These are phyloP conservation scores for Thymelicus lineola DNA, from an alignment of 2,888 invertebrate genomes.

Conservation along the genomic window DNA sequence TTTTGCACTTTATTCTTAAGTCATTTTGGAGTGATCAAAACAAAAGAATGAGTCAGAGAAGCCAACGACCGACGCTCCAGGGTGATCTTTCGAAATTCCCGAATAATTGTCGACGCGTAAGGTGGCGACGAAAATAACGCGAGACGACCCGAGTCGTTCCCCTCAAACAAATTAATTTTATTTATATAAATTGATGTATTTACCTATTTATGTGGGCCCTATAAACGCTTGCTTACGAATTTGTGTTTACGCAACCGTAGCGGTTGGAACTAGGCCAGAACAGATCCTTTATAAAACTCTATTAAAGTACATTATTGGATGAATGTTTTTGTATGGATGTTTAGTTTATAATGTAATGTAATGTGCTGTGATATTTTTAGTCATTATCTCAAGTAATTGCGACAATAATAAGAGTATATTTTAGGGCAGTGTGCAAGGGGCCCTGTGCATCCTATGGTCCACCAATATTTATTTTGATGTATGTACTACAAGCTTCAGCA, in stretches of 20 bases:
- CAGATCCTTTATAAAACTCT: constrained; percentile 40
- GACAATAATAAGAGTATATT: no score
- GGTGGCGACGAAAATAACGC: constrained; percentile 79
- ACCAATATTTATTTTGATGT: no score
- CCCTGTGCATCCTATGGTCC: no score
- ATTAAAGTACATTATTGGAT: constrained; percentile 35
- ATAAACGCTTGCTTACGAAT: constrained; percentile 42
- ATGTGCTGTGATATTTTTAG: no score
- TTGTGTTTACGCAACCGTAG: constrained; percentile 34
- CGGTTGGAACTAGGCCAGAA: constrained; percentile 48
- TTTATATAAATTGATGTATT: constrained; percentile 79
- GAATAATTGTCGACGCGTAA: constrained; percentile 81
- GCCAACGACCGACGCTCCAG: constrained; percentile 77
- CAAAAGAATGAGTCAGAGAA: constrained; percentile 78
- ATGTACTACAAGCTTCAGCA: no score
- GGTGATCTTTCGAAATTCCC: constrained; percentile 84
- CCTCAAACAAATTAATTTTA: constrained; percentile 77
- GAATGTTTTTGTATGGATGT: constrained; percentile 21
- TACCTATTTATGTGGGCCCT: constrained; percentile 64
- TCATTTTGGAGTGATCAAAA: constrained; percentile 53
- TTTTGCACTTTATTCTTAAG: constrained; percentile 38
- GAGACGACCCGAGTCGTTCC: constrained; percentile 69
- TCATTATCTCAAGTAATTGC: no score
- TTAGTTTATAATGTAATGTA: neutral
- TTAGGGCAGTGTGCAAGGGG: no score